Base-by-base conservation (phyloP, 2,113 vertebrate species). In the Phalacrocorax brasilianus region DNA sequence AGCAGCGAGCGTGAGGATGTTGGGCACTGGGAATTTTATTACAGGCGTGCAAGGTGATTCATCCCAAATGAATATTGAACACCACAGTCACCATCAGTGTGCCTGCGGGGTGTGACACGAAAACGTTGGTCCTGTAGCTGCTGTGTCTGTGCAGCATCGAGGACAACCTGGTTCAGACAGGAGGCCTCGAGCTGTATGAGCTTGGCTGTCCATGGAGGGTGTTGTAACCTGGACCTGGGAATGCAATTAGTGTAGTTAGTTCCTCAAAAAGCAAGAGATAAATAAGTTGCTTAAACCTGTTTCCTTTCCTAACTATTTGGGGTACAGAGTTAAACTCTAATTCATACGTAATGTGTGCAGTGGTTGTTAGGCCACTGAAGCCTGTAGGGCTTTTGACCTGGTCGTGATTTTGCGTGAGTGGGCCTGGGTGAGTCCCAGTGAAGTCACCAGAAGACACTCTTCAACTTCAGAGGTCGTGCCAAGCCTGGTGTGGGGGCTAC, bases 181-280 rank as follows among this genome's bases (percentile, higher is more conserved):
- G 66, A 68, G 66, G 15, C 33, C n/a, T 71, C 0, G 0, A 73
- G 83, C 40, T 9, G 1, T 3, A 1, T 10, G 62, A 65, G n/a
- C 45, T 17, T 40, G 72, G n/a, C 79, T 49, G 35, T 47, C n/a
- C 2, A 0, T 14, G 55, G 26, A 55, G 22, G 7, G 5, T 33
- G 1, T 10, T 33, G 19, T 40, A 40, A 58, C 21, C 53, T 50
- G 62, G 44, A 45, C 24, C 67, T 59, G 53, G 58, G 52, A 53
- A 23, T 27, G 21, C 30, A 27, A 0, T 71, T 49, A 45, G 30
- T 56, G 28, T n/a, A 22, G 18, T 24, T 78, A 50, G 45, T 38
- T 74, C 35, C 47, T 86, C 33, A 45, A 38, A 93, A 92, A 84
- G 27, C 40, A 80, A 30, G 40, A 78, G n/a, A 11, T 28, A 53